Evolutionary conservation across 2,888 invertebrate genomes (phyloP).

Genomic region (Eumerus sabulonum): DNA sequence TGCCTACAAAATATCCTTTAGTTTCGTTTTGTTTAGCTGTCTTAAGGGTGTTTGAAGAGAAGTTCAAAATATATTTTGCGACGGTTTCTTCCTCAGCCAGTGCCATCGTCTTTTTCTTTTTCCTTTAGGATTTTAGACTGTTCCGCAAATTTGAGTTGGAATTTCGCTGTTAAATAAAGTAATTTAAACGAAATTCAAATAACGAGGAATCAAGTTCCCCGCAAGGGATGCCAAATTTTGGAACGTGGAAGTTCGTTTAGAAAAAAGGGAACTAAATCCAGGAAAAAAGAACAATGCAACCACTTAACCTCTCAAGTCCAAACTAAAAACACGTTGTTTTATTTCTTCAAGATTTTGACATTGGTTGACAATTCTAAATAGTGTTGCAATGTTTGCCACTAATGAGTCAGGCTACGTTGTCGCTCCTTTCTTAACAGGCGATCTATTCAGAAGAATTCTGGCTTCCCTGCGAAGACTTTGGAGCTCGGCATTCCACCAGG

Average conservation of each 20-base stretch:
- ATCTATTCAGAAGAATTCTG: too few relatives aligned
- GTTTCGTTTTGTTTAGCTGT: slow-evolving; percentile 2
- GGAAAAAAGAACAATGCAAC: too few relatives aligned
- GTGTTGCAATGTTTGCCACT: too few relatives aligned
- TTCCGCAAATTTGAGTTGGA: slow-evolving; percentile 1
- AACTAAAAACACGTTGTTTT: too few relatives aligned
- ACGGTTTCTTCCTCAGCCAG: slow-evolving; percentile 22
- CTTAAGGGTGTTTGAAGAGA: slow-evolving; percentile 17
- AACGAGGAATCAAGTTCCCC: slow-evolving; percentile 19
- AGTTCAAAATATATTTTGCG: slow-evolving; percentile 20
- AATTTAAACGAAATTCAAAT: slow-evolving; percentile 1
- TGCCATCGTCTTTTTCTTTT: background rate
- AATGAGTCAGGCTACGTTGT: too few relatives aligned
- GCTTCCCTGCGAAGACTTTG: too few relatives aligned
- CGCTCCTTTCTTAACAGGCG: too few relatives aligned
- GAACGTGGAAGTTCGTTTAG: background rate
- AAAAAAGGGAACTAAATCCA: background rate
- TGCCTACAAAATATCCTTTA: too few relatives aligned
- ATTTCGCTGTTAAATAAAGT: background rate
- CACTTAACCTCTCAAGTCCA: too few relatives aligned
- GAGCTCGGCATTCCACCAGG: too few relatives aligned
- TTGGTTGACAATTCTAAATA: too few relatives aligned
- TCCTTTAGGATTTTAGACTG: background rate
- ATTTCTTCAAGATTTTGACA: too few relatives aligned
- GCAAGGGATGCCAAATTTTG: slow-evolving; percentile 27